These are phyloP conservation scores for Clarias laeviceps DNA, from an alignment of 2,797 vertebrate species.

Conservation along the genomic window DNA sequence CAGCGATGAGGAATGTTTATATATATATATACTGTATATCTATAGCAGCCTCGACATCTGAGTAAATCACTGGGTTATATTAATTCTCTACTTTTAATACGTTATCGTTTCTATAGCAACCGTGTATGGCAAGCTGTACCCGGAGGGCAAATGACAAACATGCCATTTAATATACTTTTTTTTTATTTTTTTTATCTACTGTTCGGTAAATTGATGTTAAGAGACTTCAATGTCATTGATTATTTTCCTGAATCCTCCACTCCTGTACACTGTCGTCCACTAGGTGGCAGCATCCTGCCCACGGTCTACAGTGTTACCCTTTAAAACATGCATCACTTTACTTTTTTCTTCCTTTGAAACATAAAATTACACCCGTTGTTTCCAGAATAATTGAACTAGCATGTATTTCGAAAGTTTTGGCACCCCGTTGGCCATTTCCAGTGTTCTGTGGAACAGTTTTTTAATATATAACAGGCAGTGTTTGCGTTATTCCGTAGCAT, in stretches of 20 bases:
- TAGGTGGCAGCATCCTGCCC: slow-evolving; percentile 39
- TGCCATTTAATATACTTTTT: not conserved
- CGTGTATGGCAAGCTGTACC: not conserved
- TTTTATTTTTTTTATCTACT: not conserved
- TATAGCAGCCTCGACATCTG: not conserved
- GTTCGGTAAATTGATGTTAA: not conserved
- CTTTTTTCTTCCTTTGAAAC: not conserved
- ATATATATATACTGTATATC: not conserved
- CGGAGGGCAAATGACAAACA: too few relatives aligned
- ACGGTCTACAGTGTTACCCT: not conserved
- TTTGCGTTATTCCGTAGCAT: slow-evolving; percentile 37
- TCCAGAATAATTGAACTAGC: not conserved
- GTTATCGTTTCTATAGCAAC: not conserved
- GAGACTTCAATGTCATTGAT: not conserved
- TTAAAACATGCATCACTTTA: not conserved
- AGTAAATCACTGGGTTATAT: not conserved
- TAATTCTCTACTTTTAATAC: not conserved
- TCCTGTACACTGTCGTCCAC: slow-evolving; percentile 15
- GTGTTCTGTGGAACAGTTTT: not conserved
- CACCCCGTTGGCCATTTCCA: not conserved
- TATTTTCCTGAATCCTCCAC: not conserved
- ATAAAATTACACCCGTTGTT: too few relatives aligned
- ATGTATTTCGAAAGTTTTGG: not conserved
- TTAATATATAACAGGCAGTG: not conserved
- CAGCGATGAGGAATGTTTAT: not conserved